Evolutionary conservation across 2,888 invertebrate genomes (phyloP), one percentile per base, ranked within the genome.

Genomic region (Zaprionus lineosus): DNA sequence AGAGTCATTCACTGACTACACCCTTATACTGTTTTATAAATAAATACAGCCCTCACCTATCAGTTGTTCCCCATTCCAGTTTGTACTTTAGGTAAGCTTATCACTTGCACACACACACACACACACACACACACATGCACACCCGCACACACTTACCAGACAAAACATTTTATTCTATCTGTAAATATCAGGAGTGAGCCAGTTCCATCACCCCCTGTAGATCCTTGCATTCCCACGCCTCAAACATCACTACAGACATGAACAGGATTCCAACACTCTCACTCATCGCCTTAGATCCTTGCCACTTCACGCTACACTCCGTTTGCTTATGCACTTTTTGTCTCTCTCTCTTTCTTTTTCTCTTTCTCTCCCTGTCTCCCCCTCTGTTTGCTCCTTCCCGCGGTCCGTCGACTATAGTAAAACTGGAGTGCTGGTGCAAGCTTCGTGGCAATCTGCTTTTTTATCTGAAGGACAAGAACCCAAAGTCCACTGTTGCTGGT

Each of bases 381-480:
- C 12, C 19, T 46, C 14, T 39, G 26, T 14, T 74, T 36, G 69
- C 50, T n/a, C n/a, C n/a, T n/a, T n/a, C n/a, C n/a, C n/a, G n/a
- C n/a, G n/a, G n/a, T n/a, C n/a, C n/a, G n/a, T n/a, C n/a, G n/a
- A n/a, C n/a, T 43, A 34, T 37, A 96, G 96, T 94, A 74, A 94
- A 93, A 88, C 91, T 93, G 78, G 95, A 95, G 89, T 91, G 96
- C 87, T 97, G 97, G 96, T 98, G 97, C 90, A 93, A 97, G 66
- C 92, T 98, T 28, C 93, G 96, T 77, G 98, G 98, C 58, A 98
- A 98, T 91, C 92, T 98, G 9, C 91, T 98, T 57, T 98, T 98
- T 91, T 98, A 97, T 90, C 94, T 97, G 88, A 97, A 97, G 90
- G 95, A 95, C 37, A 93, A 94, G 74, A 96, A 97, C 89, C 95